phyloP scores from a whole-genome alignment of 2,888 invertebrate species.

The Hypolimnas misippus region DNA sequence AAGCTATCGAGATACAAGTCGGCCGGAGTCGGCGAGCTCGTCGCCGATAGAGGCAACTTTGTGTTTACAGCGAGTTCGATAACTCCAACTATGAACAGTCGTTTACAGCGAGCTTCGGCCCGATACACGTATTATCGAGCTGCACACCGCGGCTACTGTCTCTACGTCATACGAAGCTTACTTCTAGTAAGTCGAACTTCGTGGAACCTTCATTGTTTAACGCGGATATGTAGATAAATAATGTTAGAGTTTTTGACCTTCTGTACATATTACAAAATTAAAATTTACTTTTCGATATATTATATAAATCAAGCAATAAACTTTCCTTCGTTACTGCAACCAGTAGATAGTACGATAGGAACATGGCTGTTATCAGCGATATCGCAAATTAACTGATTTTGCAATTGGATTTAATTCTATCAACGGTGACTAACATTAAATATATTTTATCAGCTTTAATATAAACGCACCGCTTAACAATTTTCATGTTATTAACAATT shows the following conservation, averaged over 20 bases:
- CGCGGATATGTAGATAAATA: too few relatives aligned
- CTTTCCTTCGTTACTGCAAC: too few relatives aligned
- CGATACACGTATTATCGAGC: slow-evolving; percentile 1
- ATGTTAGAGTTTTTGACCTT: too few relatives aligned
- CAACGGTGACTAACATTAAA: neutral
- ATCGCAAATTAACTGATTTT: too few relatives aligned
- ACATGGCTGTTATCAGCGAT: too few relatives aligned
- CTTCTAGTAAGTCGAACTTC: neutral
- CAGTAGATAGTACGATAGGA: too few relatives aligned
- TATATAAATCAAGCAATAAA: too few relatives aligned
- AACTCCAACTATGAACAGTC: slow-evolving; percentile 10
- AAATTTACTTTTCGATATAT: too few relatives aligned
- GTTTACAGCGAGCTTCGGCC: neutral
- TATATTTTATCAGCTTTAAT: neutral
- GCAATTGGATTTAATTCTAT: neutral
- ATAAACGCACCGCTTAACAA: neutral
- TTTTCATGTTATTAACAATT: slow-evolving; percentile 24
- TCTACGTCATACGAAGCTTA: neutral
- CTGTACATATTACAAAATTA: too few relatives aligned
- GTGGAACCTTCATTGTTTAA: too few relatives aligned
- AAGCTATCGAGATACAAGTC: slow-evolving; percentile 10
- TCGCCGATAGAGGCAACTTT: slow-evolving; percentile 1
- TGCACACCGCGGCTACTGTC: neutral
- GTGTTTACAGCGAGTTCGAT: slow-evolving; percentile 7
- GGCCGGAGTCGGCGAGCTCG: slow-evolving; percentile 5